Evolutionary conservation across 2,888 invertebrate genomes (phyloP).

Genomic region (Incurvaria masculella): DNA sequence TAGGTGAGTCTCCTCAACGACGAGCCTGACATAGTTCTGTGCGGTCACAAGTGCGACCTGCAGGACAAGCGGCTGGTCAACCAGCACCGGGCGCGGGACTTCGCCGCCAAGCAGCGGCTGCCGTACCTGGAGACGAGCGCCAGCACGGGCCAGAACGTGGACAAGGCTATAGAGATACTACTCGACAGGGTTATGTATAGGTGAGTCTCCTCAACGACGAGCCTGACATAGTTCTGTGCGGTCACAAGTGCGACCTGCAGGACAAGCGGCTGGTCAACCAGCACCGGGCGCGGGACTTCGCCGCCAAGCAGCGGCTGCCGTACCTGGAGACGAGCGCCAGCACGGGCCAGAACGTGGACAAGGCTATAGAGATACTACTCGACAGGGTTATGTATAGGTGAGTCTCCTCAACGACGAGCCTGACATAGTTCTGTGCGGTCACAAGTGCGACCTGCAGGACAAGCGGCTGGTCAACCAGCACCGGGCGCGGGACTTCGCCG

Average conservation of each 20-base stretch:
- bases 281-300: constrained; percentile 76
- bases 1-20: constrained; percentile 59
- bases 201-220: constrained; percentile 62
- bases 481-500: constrained; percentile 78
- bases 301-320: constrained; percentile 81
- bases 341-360: constrained; percentile 86
- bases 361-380: constrained; percentile 83
- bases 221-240: constrained; percentile 93
- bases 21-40: constrained; percentile 90
- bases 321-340: constrained; percentile 97
- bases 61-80: constrained; percentile 79
- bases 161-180: constrained; percentile 82
- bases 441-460: constrained; percentile 91
- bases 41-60: constrained; percentile 94
- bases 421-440: constrained; percentile 93
- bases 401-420: constrained; percentile 69
- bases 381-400: constrained; percentile 72
- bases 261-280: constrained; percentile 77
- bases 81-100: constrained; percentile 72
- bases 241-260: constrained; percentile 93
- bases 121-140: constrained; percentile 96
- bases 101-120: constrained; percentile 86
- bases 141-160: constrained; percentile 88
- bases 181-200: constrained; percentile 76
- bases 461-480: constrained; percentile 75